A percentile compares a stretch with the other conserved stretches of the same genome.
These are phyloP conservation scores for Epinotia demarniana DNA, from an alignment of 2,888 invertebrate species.

Conservation along the genomic window DNA sequence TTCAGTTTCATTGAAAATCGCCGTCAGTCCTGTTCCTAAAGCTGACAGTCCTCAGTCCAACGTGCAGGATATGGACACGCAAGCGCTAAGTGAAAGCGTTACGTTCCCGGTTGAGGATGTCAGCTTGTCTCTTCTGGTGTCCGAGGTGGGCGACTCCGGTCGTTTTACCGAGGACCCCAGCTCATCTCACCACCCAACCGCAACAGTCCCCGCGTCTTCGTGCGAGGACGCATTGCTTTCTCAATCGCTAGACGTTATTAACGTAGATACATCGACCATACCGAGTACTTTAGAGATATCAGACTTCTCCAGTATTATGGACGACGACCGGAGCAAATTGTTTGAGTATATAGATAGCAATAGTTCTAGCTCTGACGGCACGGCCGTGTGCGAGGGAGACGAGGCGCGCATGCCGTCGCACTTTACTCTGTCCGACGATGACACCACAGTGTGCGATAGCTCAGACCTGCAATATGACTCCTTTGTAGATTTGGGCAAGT, in stretches of 20 bases:
- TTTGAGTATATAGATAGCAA: slow-evolving; percentile 75
- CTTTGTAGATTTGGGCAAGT: slow-evolving; percentile 82
- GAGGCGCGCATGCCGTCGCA: slow-evolving; percentile 53
- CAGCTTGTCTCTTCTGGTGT: slow-evolving; percentile 66
- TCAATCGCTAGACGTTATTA: slow-evolving; percentile 68
- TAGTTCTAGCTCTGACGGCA: slow-evolving; percentile 73
- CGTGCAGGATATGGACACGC: slow-evolving; percentile 55
- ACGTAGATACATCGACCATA: slow-evolving; percentile 59
- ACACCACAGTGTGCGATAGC: slow-evolving; percentile 65
- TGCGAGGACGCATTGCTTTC: slow-evolving; percentile 77
- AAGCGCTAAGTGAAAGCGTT: slow-evolving; percentile 59
- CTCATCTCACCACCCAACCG: slow-evolving; percentile 60
- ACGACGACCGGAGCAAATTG: slow-evolving; percentile 52
- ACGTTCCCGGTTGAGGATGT: slow-evolving; percentile 62
- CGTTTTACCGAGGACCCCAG: slow-evolving; percentile 76
- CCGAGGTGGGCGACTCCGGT: slow-evolving; percentile 76
- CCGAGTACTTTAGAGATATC: slow-evolving; percentile 53
- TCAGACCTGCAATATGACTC: slow-evolving; percentile 81
- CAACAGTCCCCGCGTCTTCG: slow-evolving; percentile 56
- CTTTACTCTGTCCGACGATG: slow-evolving; percentile 57
- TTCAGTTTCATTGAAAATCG: slow-evolving; percentile 60
- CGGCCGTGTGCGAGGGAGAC: slow-evolving; percentile 70
- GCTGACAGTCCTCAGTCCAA: slow-evolving; percentile 52
- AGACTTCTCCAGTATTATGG: slow-evolving; percentile 51
- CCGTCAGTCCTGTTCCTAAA: slow-evolving; percentile 50